Evolutionary conservation across 2,113 vertebrate species (phyloP).

Genomic region (Hyla sarda): DNA sequence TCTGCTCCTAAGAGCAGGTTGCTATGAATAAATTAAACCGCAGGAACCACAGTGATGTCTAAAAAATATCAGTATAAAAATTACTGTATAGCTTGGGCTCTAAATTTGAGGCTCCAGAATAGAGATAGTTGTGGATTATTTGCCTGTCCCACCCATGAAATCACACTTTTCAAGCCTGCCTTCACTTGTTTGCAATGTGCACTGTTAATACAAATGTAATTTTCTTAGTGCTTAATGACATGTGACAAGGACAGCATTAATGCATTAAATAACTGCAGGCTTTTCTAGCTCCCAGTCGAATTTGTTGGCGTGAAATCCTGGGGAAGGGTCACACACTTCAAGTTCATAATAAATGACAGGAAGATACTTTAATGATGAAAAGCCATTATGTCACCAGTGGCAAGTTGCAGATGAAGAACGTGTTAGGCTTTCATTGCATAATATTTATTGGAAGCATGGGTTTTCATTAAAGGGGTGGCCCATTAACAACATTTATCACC

Average conservation of each 20-base stretch:
- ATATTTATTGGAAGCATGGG: neutral
- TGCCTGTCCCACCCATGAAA: slow-evolving; percentile 11
- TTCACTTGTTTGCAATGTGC: slow-evolving; percentile 3
- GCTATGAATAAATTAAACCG: neutral
- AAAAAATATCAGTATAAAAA: neutral
- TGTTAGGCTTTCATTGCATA: neutral
- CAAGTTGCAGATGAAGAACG: neutral
- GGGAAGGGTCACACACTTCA: slow-evolving; percentile 36
- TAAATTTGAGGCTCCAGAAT: neutral
- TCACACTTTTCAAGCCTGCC: slow-evolving; percentile 20
- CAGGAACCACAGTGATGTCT: neutral
- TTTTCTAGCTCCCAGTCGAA: slow-evolving; percentile 24
- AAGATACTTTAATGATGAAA: slow-evolving; percentile 11
- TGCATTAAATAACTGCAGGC: slow-evolving; percentile 40
- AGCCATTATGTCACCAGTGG: neutral
- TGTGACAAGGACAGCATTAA: slow-evolving; percentile 50
- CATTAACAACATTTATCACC: too few species aligned
- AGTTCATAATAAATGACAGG: slow-evolving; percentile 51
- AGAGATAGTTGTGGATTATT: neutral
- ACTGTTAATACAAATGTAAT: slow-evolving; percentile 40
- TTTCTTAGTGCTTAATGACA: slow-evolving; percentile 34
- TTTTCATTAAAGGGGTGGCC: neutral
- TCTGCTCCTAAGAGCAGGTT: slow-evolving; percentile 18
- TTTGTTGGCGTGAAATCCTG: slow-evolving; percentile 43
- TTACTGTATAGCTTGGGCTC: neutral